Evolutionary conservation across 2,113 vertebrate species (phyloP), one percentile per base, ranked within the genome.

Genomic region (Hemibagrus wyckioides): DNA sequence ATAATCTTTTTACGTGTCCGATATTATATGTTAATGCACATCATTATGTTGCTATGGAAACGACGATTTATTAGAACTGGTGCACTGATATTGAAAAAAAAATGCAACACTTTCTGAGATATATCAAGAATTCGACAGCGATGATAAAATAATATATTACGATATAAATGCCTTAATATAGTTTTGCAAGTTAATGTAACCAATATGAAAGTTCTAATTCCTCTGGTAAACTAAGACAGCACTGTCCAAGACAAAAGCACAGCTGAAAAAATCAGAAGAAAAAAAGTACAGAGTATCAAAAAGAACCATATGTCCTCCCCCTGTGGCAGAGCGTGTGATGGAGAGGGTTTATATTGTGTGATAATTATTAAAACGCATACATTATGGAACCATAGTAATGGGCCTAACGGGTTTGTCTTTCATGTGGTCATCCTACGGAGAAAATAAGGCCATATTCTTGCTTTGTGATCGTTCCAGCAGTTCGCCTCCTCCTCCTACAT

Each of bases 401-500:
- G 94, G 91, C 87, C 91, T 93, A 94, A 90, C 82, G 28, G 89
- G 85, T 90, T 93, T 90, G 92, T 90, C 94, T 97, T 97, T 95
- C 93, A 93, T 95, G 95, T 94, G 94, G 95, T 94, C 86, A 28
- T 90, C 91, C 93, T 94, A 94, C 95, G 94, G 95, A 96, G 92
- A 94, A 91, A 94, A 94, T 95, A 92, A 94, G 93, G 92, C 94
- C 90, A 92, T 61, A 96, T 94, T 95, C 93, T 93, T 90, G 91
- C 92, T 96, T 94, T 95, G 92, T 94, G 94, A 94, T 93, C 92
- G 94, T 93, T 95, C 96, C 94, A 95, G 94, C 94, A 91, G 91
- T 93, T 94, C 95, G 94, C 92, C 95, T 94, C 95, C 92, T 94
- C 94, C 95, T 93, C 95, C 94, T 94, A 95, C 96, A 94, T 94